phyloP scores from a whole-genome alignment of 2,797 vertebrate genomes.

The Paedocypris micromegethes region DNA sequence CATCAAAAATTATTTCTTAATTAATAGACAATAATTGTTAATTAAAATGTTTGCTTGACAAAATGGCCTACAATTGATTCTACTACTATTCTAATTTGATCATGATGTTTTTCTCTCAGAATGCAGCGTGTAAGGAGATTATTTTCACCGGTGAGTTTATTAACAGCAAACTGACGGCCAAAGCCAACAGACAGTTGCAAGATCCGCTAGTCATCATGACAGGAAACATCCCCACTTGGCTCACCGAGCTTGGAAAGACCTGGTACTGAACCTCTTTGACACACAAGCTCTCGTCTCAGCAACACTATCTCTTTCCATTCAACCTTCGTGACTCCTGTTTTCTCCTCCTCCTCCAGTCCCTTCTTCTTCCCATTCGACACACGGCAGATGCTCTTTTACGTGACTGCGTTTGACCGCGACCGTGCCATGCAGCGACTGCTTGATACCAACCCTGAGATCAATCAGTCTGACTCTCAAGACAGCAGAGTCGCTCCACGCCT shows the following conservation, averaged over 20 bases:
- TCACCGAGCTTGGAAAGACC: slow-evolving; percentile 96
- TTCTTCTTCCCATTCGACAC: slow-evolving; percentile 99
- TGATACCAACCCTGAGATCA: slow-evolving; percentile 98
- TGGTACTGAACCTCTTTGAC: slow-evolving; percentile 69
- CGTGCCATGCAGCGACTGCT: slow-evolving; percentile 96
- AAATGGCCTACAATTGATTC: neutral
- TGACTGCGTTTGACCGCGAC: slow-evolving; percentile 96
- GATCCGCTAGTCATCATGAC: slow-evolving; percentile 99
- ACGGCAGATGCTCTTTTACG: slow-evolving; percentile 99
- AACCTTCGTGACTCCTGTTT: neutral
- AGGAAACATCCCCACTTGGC: slow-evolving; percentile 97
- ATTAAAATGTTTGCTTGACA: neutral
- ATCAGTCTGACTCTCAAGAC: slow-evolving; percentile 98
- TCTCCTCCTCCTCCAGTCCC: slow-evolving; percentile 69
- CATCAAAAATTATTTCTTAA: too few relatives aligned
- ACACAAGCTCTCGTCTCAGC: too few relatives aligned
- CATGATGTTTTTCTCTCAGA: slow-evolving; percentile 64
- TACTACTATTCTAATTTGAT: neutral
- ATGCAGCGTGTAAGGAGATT: slow-evolving; percentile 95
- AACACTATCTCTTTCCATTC: too few relatives aligned
- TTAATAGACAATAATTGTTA: too few relatives aligned
- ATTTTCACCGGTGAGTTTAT: slow-evolving; percentile 93
- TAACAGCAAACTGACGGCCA: slow-evolving; percentile 98
- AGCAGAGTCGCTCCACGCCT: slow-evolving; percentile 96
- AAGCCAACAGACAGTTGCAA: slow-evolving; percentile 97